Percentiles rank a stretch among this genome's conserved stretches.
Evolutionary conservation across 53 echinoderm and acorn worm genomes (phyloP).

Genomic region (Apostichopus leukothele): DNA sequence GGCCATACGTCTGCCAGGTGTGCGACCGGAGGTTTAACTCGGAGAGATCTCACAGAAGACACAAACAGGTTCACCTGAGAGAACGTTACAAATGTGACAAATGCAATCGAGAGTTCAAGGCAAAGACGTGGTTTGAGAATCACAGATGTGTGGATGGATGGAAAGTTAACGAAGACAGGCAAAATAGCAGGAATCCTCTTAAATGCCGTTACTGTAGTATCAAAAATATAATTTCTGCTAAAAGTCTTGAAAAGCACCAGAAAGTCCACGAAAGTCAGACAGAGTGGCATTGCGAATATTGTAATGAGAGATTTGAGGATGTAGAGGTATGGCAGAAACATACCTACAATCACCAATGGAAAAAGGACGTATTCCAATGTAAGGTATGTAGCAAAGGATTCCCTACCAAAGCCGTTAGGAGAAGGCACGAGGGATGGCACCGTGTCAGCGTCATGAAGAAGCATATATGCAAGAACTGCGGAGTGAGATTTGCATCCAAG

Average conservation of each 20-base stretch:
- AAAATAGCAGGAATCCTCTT: background rate
- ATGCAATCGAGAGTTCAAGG: conserved; percentile 3
- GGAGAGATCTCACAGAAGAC: background rate
- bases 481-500: background rate
- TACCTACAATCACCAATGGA: background rate
- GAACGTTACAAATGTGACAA: background rate
- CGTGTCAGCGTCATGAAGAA: background rate
- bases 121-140: background rate
- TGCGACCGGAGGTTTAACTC: background rate
- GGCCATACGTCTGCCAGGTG: background rate
- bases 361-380: background rate
- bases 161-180: no score
- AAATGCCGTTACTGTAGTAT: background rate
- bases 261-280: background rate
- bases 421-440: background rate
- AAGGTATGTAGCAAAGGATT: background rate
- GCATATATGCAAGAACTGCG: background rate
- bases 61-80: background rate
- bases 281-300: background rate
- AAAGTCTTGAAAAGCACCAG: background rate
- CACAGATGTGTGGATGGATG: background rate
- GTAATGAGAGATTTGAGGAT: conserved; percentile 1
- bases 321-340: background rate
- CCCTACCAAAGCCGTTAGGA: background rate
- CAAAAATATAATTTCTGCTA: background rate